A percentile compares a stretch with the other conserved stretches of the same genome.
phyloP scores from a whole-genome alignment of 2,113 vertebrate genomes.

The Toxotes jaculatrix region DNA sequence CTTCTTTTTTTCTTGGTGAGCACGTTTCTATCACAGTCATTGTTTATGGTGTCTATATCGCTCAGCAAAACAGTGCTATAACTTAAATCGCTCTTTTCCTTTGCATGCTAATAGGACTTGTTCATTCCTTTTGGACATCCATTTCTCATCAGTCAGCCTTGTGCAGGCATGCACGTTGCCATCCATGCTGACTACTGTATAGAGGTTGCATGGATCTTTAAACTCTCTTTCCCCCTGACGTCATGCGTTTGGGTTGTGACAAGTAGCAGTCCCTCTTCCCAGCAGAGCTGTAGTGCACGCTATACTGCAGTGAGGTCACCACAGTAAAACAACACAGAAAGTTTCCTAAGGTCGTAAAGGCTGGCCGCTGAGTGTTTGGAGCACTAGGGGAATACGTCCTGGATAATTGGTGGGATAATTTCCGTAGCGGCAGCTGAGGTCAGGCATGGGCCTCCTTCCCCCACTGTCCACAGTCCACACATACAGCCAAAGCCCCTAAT shows the following conservation, averaged over 20 bases:
- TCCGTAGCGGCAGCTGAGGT: slow-evolving; percentile 79
- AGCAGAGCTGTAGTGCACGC: slow-evolving; percentile 65
- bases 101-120: not conserved
- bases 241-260: slow-evolving; percentile 69
- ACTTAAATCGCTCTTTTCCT: not conserved
- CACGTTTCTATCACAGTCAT: not conserved
- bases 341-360: slow-evolving; percentile 80
- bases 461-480: slow-evolving; percentile 57
- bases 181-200: slow-evolving; percentile 46
- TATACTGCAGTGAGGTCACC: slow-evolving; percentile 74
- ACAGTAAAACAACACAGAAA: slow-evolving; percentile 80
- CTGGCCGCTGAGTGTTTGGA: slow-evolving; percentile 71
- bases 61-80: not conserved
- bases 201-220: slow-evolving; percentile 49
- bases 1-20: not conserved
- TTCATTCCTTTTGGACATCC: slow-evolving; percentile 1
- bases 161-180: not conserved
- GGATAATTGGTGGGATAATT: slow-evolving; percentile 80
- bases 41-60: not conserved
- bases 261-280: slow-evolving; percentile 69
- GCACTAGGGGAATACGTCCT: slow-evolving; percentile 72
- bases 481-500: slow-evolving; percentile 49
- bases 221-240: slow-evolving; percentile 63
- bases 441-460: slow-evolving; percentile 75
- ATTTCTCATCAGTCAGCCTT: slow-evolving; percentile 10